These are phyloP conservation scores for Folsomia candida DNA, from an alignment of 2,888 invertebrate genomes.

Conservation along the genomic window DNA sequence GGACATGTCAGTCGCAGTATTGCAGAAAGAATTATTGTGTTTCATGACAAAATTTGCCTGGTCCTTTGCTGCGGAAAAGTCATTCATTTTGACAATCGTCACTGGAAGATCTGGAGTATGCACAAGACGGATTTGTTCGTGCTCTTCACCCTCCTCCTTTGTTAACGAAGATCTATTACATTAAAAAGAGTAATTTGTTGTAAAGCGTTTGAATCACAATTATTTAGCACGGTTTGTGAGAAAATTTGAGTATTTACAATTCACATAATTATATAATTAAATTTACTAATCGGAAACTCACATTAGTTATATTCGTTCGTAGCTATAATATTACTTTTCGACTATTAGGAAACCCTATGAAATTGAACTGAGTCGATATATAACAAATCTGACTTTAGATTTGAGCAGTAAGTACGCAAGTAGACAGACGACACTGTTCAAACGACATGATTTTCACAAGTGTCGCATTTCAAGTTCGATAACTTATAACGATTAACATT, in stretches of 20 bases:
- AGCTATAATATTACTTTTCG: background rate
- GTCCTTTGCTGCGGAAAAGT: background rate
- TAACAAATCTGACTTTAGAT: background rate
- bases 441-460: background rate
- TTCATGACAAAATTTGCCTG: background rate
- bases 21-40: background rate
- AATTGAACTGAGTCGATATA: background rate
- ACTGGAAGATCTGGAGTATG: conserved; percentile 42
- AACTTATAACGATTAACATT: too few relatives aligned
- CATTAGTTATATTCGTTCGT: background rate
- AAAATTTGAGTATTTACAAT: too few relatives aligned
- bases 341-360: background rate
- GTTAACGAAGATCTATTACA: background rate
- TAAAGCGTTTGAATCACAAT: background rate
- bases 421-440: background rate
- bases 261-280: too few relatives aligned
- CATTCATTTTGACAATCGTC: conserved; percentile 18
- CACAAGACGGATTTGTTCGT: conserved; percentile 44
- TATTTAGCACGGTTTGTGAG: too few relatives aligned
- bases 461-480: background rate
- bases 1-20: background rate
- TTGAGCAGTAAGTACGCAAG: background rate
- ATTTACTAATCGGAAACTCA: background rate
- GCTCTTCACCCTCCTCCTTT: conserved; percentile 36
- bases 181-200: background rate